Conservation (phyloP, 1,140 invertebrate genomes). For the Druon quercuslanigerum region DNA sequence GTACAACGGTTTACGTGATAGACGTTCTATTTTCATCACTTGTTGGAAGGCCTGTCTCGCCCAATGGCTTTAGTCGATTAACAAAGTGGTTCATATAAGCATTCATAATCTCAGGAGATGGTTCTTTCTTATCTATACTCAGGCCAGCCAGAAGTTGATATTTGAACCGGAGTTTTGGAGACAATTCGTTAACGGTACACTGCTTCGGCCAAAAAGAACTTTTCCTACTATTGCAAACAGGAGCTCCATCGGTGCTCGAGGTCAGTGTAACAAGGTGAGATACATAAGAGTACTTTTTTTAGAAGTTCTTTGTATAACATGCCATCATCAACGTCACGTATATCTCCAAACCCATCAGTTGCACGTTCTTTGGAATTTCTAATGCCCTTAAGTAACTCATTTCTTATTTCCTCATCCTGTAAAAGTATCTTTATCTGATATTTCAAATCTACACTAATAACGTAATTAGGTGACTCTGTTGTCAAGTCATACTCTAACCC, state of each 20-base stretch:
- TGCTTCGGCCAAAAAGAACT: conserved; percentile 53
- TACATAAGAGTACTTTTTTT: background rate
- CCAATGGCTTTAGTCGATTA: too few species aligned
- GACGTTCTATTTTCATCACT: too few species aligned
- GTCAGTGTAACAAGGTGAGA: conserved; percentile 39
- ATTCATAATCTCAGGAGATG: too few species aligned
- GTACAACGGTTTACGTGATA: too few species aligned
- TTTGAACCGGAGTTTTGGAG: too few species aligned
- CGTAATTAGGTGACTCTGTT: conserved; percentile 32
- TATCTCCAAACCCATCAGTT: background rate
- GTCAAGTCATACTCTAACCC: background rate
- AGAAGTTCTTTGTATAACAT: background rate
- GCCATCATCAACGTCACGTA: too few species aligned
- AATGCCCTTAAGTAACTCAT: too few species aligned
- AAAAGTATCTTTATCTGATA: conserved; percentile 39
- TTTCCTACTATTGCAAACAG: too few species aligned
- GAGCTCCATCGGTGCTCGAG: conserved; percentile 45
- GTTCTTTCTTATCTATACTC: too few species aligned
- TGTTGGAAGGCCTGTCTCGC: too few species aligned
- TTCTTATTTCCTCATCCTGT: background rate
- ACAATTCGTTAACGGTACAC: conserved; percentile 33
- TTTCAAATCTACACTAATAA: conserved; percentile 37
- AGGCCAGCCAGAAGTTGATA: too few species aligned
- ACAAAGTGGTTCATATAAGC: too few species aligned
- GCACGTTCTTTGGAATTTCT: background rate